These are phyloP conservation scores for Micrasema longulum DNA, from an alignment of 1,140 invertebrate genomes.

Conservation along the genomic window DNA sequence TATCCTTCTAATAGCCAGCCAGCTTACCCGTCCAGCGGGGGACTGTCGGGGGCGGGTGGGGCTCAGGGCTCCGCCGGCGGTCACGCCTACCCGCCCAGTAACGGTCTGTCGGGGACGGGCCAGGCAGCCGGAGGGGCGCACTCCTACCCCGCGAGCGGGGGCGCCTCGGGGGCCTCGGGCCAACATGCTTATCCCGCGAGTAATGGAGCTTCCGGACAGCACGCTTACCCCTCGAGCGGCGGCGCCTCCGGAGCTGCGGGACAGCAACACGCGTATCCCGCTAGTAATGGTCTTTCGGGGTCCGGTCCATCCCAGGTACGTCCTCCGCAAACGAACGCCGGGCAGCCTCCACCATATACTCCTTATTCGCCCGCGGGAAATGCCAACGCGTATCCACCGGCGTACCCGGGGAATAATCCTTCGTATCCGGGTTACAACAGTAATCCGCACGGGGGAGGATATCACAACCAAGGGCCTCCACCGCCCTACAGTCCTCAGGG, in stretches of 20 bases:
- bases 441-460: constrained; percentile 31
- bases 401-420: constrained; percentile 28
- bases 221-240: constrained; percentile 34
- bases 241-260: constrained; percentile 40
- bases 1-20: constrained; percentile 18
- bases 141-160: constrained; percentile 39
- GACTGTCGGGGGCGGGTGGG: constrained; percentile 32
- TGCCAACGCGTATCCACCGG: too few species aligned
- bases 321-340: too few species aligned
- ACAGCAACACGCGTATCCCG: constrained; percentile 48
- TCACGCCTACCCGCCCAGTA: constrained; percentile 46
- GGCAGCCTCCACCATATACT: too few species aligned
- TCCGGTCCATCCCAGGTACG: constrained; percentile 20
- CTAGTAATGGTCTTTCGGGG: constrained; percentile 42
- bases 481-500: constrained; percentile 43
- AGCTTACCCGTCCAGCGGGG: constrained; percentile 28
- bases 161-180: too few species aligned
- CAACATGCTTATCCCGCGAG: constrained; percentile 48
- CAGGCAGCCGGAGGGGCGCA: constrained; percentile 49
- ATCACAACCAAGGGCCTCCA: constrained; percentile 33
- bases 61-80: not conserved
- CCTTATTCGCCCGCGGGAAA: constrained; percentile 16
- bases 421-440: constrained; percentile 24
- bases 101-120: constrained; percentile 35
- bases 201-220: constrained; percentile 42